Evolutionary conservation across 2,113 vertebrate species (phyloP).

Genomic region (Archilochus colubris): DNA sequence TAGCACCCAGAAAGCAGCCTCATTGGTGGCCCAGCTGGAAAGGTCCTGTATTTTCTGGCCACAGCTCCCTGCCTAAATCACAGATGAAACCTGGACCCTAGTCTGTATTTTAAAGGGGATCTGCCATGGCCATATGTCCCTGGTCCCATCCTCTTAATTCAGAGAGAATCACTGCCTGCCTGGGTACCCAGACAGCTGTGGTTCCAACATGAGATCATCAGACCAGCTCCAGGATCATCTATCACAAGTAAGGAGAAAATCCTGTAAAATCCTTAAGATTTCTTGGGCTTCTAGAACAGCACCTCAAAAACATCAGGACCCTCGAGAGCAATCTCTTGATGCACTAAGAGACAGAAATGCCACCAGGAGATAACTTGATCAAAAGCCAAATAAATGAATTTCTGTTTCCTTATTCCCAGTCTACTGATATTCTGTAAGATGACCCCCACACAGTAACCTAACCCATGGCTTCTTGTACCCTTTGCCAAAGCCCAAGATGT

Average conservation of each 20-base stretch:
- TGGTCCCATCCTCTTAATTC: background rate
- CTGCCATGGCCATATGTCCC: background rate
- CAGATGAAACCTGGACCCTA: background rate
- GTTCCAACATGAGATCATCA: background rate
- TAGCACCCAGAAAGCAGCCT: background rate
- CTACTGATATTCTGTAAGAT: background rate
- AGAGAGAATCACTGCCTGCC: background rate
- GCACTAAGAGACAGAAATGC: background rate
- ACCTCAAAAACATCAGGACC: background rate
- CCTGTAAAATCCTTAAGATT: background rate
- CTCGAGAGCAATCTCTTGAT: background rate
- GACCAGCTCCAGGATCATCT: background rate
- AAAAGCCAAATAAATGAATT: background rate
- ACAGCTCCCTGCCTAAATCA: background rate
- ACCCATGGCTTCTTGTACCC: background rate
- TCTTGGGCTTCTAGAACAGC: background rate
- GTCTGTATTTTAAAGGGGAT: fast-evolving
- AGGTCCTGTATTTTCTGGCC: background rate
- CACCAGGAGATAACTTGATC: background rate
- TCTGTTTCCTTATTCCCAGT: background rate
- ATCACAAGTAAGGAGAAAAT: background rate
- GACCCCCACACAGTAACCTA: background rate
- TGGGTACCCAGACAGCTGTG: background rate
- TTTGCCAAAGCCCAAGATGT: background rate
- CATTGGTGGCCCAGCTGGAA: background rate